phyloP scores from a whole-genome alignment of 2,797 vertebrate genomes.

The Leptatherina wallacei region DNA sequence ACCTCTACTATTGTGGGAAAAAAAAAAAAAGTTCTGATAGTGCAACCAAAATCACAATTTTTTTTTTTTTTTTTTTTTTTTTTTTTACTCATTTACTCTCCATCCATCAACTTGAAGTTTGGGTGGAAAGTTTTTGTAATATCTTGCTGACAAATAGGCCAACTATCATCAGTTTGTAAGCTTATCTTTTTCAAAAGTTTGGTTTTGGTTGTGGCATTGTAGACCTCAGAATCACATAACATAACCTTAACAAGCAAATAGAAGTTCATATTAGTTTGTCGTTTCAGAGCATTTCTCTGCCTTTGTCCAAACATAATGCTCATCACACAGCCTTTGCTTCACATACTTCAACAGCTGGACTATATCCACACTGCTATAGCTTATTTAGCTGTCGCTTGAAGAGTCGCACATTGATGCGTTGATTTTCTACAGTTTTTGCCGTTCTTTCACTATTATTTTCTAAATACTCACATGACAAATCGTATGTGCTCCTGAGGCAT shows the following conservation, averaged over 20 bases:
- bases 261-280: too few species aligned
- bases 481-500: constrained; percentile 35
- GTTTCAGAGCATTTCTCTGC: background rate
- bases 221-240: background rate
- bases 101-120: background rate
- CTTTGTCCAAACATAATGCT: background rate
- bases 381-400: background rate
- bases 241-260: background rate
- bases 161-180: background rate
- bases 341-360: background rate
- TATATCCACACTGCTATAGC: constrained; percentile 6
- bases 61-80: too few species aligned
- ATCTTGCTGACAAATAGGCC: background rate
- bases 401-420: background rate
- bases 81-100: too few species aligned
- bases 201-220: background rate
- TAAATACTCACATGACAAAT: constrained; percentile 46
- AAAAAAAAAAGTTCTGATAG: background rate
- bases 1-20: background rate
- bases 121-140: background rate
- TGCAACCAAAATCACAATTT: too few species aligned
- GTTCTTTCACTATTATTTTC: constrained; percentile 3
- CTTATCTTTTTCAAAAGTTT: background rate
- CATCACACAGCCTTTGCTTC: background rate
- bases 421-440: background rate